These are phyloP conservation scores for Drosophila arizonae DNA, from an alignment of 1,140 invertebrate genomes.

Conservation along the genomic window DNA sequence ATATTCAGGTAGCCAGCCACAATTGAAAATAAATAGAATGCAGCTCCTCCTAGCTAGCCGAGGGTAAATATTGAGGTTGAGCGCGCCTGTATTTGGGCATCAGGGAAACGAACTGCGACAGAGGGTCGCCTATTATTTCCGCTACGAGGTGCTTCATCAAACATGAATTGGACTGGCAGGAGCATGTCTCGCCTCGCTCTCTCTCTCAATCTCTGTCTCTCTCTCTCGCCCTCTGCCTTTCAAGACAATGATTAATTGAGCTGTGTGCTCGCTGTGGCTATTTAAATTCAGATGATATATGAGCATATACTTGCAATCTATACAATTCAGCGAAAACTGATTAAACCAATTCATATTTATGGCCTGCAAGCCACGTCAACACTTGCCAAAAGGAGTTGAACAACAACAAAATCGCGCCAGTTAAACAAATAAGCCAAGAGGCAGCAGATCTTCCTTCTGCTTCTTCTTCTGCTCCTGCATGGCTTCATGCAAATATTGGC, in stretches of 20 bases:
- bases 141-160: constrained; percentile 70
- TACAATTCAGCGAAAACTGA: constrained; percentile 60
- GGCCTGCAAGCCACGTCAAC: constrained; percentile 52
- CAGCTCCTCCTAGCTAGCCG: constrained; percentile 12
- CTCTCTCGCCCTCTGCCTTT: neutral
- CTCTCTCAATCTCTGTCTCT: neutral
- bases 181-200: neutral
- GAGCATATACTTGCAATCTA: constrained; percentile 25
- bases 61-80: constrained; percentile 14
- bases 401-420: neutral
- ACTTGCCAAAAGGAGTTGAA: constrained; percentile 34
- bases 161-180: constrained; percentile 53
- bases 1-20: constrained; percentile 39
- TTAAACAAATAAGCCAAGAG: constrained; percentile 24
- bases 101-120: neutral
- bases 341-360: constrained; percentile 70
- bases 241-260: constrained; percentile 76
- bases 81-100: constrained; percentile 19
- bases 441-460: neutral
- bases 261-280: constrained; percentile 35
- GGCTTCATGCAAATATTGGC: constrained; percentile 65
- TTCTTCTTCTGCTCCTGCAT: constrained; percentile 10
- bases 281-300: constrained; percentile 50
- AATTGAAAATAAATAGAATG: constrained; percentile 61
- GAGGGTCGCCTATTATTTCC: constrained; percentile 48